Conservation (phyloP, 2,888 invertebrate species). For the Siphonodentalium dalli region DNA sequence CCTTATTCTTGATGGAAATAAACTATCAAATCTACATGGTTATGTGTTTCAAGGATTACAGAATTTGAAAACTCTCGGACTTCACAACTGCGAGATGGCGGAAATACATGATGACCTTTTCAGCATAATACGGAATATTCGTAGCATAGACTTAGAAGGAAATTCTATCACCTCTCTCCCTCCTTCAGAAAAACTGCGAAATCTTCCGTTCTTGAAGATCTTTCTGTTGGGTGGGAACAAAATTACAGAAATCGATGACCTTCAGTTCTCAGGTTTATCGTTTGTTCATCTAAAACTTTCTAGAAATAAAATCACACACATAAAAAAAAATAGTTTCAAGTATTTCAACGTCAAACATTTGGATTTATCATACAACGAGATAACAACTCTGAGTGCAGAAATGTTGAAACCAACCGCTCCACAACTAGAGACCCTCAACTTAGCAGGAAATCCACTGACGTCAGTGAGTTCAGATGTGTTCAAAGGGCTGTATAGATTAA, state of each 20-base stretch:
- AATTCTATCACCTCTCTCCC: conserved; percentile 26
- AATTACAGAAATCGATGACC: conserved; percentile 15
- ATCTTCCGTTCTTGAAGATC: conserved; percentile 19
- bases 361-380: conserved; percentile 32
- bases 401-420: conserved; percentile 24
- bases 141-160: conserved; percentile 23
- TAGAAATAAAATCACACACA: conserved; percentile 25
- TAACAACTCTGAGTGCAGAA: conserved; percentile 13
- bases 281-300: conserved; percentile 30
- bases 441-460: conserved; percentile 34
- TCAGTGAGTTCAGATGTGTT: conserved; percentile 21
- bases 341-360: conserved; percentile 23
- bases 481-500: conserved; percentile 26
- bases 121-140: conserved; percentile 14
- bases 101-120: conserved; percentile 27
- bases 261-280: conserved; percentile 26
- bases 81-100: conserved; percentile 26
- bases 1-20: conserved; percentile 32
- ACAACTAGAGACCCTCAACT: conserved; percentile 21
- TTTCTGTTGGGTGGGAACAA: conserved; percentile 32
- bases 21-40: conserved; percentile 23
- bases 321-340: conserved; percentile 20
- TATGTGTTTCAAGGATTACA: conserved; percentile 24
- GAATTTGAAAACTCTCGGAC: conserved; percentile 23
- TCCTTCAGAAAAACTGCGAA: conserved; percentile 19